Conservation (phyloP, 2,888 invertebrate genomes). For the Microplitis deprimator region DNA sequence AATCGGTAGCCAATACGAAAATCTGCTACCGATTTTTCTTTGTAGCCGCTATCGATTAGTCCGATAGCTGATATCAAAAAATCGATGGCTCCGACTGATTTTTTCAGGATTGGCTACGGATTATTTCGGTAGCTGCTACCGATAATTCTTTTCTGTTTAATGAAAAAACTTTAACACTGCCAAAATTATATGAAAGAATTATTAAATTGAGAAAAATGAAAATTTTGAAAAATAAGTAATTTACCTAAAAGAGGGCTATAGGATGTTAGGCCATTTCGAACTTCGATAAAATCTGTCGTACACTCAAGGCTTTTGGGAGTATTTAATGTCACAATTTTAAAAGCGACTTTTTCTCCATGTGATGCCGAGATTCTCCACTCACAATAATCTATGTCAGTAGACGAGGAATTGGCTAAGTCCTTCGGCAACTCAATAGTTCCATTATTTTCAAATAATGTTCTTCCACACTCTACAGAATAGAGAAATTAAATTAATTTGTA, state of each 20-base stretch:
- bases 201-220: neutral
- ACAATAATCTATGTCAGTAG: constrained; percentile 78
- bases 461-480: constrained; percentile 83
- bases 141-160: too few species aligned
- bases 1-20: too few species aligned
- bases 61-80: too few species aligned
- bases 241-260: constrained; percentile 88
- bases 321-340: constrained; percentile 94
- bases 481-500: too few species aligned
- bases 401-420: constrained; percentile 73
- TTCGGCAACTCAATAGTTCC: constrained; percentile 86
- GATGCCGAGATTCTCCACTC: constrained; percentile 99
- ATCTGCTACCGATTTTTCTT: too few species aligned
- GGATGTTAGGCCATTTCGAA: constrained; percentile 96
- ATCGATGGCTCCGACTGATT: too few species aligned
- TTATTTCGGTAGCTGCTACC: too few species aligned
- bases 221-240: constrained; percentile 37
- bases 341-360: constrained; percentile 94
- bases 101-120: too few species aligned
- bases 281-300: constrained; percentile 91
- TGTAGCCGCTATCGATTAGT: too few species aligned
- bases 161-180: too few species aligned
- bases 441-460: constrained; percentile 89
- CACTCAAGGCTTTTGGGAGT: constrained; percentile 91
- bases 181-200: neutral